Evolutionary conservation across 2,113 vertebrate genomes (phyloP).

Genomic region (Ctenodactylus gundi): DNA sequence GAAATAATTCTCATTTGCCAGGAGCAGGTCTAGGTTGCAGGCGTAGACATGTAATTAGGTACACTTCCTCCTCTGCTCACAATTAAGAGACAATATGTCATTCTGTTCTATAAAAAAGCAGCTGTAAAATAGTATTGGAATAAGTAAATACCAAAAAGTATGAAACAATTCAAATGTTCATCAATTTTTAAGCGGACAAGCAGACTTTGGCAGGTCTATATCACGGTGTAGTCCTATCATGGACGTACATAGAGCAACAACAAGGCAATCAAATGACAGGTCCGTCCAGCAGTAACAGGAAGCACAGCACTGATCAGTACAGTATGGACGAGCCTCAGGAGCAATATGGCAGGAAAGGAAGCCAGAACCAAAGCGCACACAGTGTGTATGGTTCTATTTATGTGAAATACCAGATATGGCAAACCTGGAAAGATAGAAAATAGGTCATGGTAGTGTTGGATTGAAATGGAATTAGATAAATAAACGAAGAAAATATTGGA

Average conservation of each 20-base stretch:
- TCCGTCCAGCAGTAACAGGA: neutral
- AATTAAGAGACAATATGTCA: neutral
- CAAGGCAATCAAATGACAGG: no score
- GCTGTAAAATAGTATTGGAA: neutral
- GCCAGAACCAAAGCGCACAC: neutral
- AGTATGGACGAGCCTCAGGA: neutral
- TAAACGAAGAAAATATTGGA: neutral
- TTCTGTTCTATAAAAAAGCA: neutral
- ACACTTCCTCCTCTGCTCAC: neutral
- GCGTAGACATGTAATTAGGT: neutral
- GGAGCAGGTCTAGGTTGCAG: neutral
- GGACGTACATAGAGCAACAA: neutral
- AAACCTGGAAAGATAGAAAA: neutral
- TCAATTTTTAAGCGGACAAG: neutral
- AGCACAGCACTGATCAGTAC: neutral
- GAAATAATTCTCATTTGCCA: neutral
- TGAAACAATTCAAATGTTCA: neutral
- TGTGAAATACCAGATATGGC: neutral
- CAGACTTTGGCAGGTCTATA: neutral
- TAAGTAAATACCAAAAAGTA: neutral
- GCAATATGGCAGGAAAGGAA: neutral
- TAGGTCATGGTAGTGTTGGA: neutral
- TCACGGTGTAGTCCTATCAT: neutral
- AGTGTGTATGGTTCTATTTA: neutral
- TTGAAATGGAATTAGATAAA: neutral